Evolutionary conservation across 2,888 invertebrate species (phyloP).

Genomic region (Oxystoma pomonae): DNA sequence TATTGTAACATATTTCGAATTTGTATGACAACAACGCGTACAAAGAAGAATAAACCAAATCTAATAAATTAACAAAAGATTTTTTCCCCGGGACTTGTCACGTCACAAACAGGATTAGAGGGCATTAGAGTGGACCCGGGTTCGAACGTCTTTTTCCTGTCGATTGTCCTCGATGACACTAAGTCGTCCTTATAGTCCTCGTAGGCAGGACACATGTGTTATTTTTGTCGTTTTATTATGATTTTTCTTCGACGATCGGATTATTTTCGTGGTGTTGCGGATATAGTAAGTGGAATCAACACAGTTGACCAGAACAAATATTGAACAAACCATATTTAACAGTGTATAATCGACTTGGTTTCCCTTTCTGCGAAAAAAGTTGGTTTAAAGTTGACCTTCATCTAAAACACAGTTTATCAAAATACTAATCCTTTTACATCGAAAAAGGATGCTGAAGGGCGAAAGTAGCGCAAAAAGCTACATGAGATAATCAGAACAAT

Average conservation of each 20-base stretch:
- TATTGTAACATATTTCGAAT: neutral
- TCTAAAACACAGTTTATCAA: too few relatives aligned
- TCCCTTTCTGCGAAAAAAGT: too few relatives aligned
- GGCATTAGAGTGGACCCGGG: neutral
- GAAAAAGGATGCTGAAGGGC: too few relatives aligned
- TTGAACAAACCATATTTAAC: too few relatives aligned
- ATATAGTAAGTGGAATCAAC: too few relatives aligned
- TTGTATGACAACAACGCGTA: neutral
- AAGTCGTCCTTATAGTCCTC: constrained; percentile 43
- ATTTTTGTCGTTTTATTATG: constrained; percentile 33
- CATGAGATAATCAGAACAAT: too few relatives aligned
- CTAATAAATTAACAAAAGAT: neutral
- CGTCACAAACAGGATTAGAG: neutral
- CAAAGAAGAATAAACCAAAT: neutral
- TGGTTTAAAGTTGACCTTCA: too few relatives aligned
- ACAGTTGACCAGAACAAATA: too few relatives aligned
- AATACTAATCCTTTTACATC: too few relatives aligned
- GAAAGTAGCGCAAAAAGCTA: too few relatives aligned
- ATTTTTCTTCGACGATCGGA: neutral
- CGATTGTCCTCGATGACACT: constrained; percentile 46
- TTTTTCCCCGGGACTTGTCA: neutral
- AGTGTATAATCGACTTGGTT: too few relatives aligned
- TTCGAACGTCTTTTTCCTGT: constrained; percentile 38
- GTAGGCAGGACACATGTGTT: constrained; percentile 47
- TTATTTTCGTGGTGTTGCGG: too few relatives aligned